These are phyloP conservation scores for Lapara coniferarum DNA, from an alignment of 2,888 invertebrate genomes.

Conservation along the genomic window DNA sequence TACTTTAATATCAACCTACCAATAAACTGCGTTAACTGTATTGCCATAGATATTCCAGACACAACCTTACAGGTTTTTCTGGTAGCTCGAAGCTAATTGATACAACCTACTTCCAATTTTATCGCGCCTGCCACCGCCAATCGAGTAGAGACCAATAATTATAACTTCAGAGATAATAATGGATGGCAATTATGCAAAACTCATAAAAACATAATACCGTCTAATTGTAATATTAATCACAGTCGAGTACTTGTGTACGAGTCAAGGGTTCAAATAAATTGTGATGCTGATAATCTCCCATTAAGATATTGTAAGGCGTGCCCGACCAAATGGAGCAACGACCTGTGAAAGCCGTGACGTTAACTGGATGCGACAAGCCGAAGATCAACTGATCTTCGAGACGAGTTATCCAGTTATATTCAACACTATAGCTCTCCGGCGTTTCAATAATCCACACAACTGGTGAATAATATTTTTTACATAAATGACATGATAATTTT, in stretches of 20 bases:
- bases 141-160: slow-evolving; percentile 1
- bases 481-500: no score
- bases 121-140: background rate
- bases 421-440: no score
- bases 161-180: slow-evolving; percentile 14
- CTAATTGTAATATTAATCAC: background rate
- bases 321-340: slow-evolving; percentile 21
- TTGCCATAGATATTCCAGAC: slow-evolving; percentile 1
- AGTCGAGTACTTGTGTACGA: background rate
- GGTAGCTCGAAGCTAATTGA: background rate
- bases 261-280: slow-evolving; percentile 14
- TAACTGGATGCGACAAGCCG: slow-evolving; percentile 16
- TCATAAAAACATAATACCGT: background rate
- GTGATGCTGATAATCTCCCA: slow-evolving; percentile 16
- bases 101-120: slow-evolving; percentile 16
- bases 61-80: background rate
- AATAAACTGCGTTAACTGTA: background rate
- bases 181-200: slow-evolving; percentile 3
- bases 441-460: no score
- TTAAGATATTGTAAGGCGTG: slow-evolving; percentile 19
- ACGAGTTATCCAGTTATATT: slow-evolving; percentile 6
- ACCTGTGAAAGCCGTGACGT: slow-evolving; percentile 22
- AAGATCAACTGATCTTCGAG: slow-evolving; percentile 4
- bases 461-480: no score
- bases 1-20: background rate